phyloP scores from a whole-genome alignment of 2,888 invertebrate species.

The Callinectes sapidus region DNA sequence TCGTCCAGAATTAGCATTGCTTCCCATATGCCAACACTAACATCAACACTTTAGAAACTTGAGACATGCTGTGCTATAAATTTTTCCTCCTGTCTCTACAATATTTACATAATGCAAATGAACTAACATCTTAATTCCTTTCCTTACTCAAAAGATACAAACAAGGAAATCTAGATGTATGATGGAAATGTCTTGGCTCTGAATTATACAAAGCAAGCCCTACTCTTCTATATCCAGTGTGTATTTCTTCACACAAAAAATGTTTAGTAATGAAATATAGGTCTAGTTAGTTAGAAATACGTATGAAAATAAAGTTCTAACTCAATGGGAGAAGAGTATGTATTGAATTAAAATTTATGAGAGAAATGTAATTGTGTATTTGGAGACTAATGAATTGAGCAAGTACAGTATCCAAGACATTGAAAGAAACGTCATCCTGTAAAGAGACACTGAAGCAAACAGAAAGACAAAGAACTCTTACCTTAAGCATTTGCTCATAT shows the following conservation, averaged over 20 bases:
- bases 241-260: background rate
- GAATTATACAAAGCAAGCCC: background rate
- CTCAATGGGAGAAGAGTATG: too few relatives aligned
- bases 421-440: background rate
- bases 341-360: too few relatives aligned
- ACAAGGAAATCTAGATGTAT: background rate
- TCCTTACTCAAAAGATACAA: background rate
- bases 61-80: background rate
- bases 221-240: background rate
- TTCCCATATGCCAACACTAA: background rate
- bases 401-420: background rate
- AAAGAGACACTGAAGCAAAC: background rate
- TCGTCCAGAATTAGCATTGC: background rate
- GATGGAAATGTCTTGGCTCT: background rate
- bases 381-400: too few relatives aligned
- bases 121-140: background rate
- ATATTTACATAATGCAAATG: background rate
- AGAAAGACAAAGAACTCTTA: slow-evolving; percentile 73
- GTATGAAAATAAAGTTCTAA: too few relatives aligned
- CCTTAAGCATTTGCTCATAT: slow-evolving; percentile 86
- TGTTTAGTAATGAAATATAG: background rate
- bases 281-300: background rate
- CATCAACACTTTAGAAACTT: background rate
- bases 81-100: background rate
- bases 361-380: too few relatives aligned